Evolutionary conservation across 1,140 invertebrate species (phyloP).

Genomic region (Maniola jurtina): DNA sequence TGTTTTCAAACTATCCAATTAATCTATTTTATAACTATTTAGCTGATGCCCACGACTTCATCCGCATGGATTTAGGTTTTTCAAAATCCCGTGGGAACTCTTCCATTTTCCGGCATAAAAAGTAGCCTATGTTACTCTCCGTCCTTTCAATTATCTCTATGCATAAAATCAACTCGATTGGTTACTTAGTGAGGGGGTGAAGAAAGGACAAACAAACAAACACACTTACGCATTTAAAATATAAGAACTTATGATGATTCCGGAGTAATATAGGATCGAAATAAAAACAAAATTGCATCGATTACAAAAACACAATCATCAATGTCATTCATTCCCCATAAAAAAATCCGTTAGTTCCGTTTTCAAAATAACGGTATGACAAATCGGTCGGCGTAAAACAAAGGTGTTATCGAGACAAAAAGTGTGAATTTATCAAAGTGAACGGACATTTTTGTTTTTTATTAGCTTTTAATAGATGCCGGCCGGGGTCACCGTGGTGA

Average conservation of each 20-base stretch:
- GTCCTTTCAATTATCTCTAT: no score
- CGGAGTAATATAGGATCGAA: background rate
- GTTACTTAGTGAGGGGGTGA: no score
- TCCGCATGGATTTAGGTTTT: background rate
- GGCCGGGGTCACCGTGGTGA: constrained; percentile 50
- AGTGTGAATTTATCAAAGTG: constrained; percentile 54
- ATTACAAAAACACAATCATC: constrained; percentile 16
- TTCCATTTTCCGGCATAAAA: background rate
- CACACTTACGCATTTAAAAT: no score
- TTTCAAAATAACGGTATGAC: constrained; percentile 44
- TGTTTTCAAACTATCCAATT: no score
- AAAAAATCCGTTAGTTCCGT: constrained; percentile 30
- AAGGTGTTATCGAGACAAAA: constrained; percentile 37
- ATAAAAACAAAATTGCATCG: background rate
- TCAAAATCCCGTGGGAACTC: background rate
- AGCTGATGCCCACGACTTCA: background rate
- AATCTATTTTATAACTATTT: no score
- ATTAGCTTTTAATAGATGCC: constrained; percentile 51
- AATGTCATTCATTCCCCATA: background rate
- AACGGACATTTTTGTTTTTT: constrained; percentile 49
- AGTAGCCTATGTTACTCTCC: no score
- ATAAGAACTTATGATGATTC: no score
- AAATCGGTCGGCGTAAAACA: constrained; percentile 55
- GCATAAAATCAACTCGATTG: no score
- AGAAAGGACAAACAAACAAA: no score